Evolutionary conservation across 2,797 vertebrate genomes (phyloP).

Genomic region (Meda fulgida): DNA sequence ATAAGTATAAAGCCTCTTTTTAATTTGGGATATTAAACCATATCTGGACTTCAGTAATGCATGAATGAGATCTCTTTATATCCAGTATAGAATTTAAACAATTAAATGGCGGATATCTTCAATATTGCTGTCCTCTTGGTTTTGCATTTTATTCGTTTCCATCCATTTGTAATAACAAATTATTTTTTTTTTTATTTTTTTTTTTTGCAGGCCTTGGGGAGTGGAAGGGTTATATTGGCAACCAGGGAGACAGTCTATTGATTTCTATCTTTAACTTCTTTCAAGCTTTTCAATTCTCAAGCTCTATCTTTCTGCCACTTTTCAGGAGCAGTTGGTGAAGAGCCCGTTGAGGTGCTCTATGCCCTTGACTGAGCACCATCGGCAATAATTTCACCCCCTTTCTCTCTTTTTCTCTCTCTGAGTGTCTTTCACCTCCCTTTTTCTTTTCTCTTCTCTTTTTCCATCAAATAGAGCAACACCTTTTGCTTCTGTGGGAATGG

Average conservation of each 20-base stretch:
- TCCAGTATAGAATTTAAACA: background rate
- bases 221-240: slow-evolving; percentile 13
- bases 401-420: slow-evolving; percentile 5
- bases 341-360: slow-evolving; percentile 31
- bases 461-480: slow-evolving; percentile 28
- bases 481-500: slow-evolving; percentile 4
- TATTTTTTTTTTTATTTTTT: background rate
- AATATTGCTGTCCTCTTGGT: background rate
- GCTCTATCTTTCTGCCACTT: slow-evolving; percentile 8
- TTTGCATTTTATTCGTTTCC: slow-evolving; percentile 13
- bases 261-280: slow-evolving; percentile 37
- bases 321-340: slow-evolving; percentile 32
- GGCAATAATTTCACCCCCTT: slow-evolving; percentile 37
- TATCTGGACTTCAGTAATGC: background rate
- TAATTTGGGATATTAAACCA: background rate
- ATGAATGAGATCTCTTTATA: background rate
- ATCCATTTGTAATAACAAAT: background rate
- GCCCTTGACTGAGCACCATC: slow-evolving; percentile 35
- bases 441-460: slow-evolving; percentile 17
- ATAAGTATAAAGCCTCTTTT: background rate
- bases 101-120: background rate
- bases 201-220: slow-evolving; percentile 7
- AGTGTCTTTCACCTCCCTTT: slow-evolving; percentile 17
- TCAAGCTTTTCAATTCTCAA: slow-evolving; percentile 39
- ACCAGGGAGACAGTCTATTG: slow-evolving; percentile 35